Percentiles rank a stretch among this genome's conserved stretches.
Evolutionary conservation across 2,888 invertebrate species (phyloP).

Genomic region (Chymomyza amoena): DNA sequence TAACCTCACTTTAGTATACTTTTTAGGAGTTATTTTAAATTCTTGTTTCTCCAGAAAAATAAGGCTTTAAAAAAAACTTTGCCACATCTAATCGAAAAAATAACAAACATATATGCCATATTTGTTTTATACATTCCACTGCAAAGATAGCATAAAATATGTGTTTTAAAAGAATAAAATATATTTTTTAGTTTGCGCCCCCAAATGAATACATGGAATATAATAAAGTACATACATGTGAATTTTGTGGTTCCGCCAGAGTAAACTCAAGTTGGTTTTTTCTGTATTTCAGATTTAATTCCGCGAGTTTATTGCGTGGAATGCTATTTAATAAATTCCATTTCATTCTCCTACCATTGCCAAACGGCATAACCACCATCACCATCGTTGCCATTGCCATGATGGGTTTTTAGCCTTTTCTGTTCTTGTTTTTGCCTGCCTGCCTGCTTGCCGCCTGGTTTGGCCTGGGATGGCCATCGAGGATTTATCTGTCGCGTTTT

Average conservation of each 20-base stretch:
- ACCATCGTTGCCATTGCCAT: neutral
- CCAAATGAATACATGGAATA: neutral
- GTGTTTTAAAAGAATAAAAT: neutral
- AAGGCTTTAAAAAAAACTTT: too few species aligned
- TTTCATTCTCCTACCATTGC: constrained; percentile 36
- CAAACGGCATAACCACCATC: neutral
- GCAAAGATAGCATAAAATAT: neutral
- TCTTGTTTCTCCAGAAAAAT: too few species aligned
- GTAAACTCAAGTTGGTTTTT: neutral
- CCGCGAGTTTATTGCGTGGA: constrained; percentile 64
- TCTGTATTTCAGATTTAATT: constrained; percentile 24
- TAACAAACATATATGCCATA: too few species aligned
- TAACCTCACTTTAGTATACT: too few species aligned
- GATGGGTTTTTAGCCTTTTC: neutral
- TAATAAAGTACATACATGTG: neutral
- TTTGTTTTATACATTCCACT: neutral
- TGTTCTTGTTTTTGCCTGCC: constrained; percentile 1
- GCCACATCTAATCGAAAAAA: too few species aligned
- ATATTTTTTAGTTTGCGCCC: neutral
- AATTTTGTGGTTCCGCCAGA: neutral
- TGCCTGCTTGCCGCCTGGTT: neutral
- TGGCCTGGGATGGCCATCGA: constrained; percentile 2
- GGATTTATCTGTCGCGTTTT: constrained; percentile 54
- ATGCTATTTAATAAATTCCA: constrained; percentile 72
- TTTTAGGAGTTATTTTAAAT: too few species aligned